These are phyloP conservation scores for Agrochola macilenta DNA, from an alignment of 2,888 invertebrate species.

Conservation along the genomic window DNA sequence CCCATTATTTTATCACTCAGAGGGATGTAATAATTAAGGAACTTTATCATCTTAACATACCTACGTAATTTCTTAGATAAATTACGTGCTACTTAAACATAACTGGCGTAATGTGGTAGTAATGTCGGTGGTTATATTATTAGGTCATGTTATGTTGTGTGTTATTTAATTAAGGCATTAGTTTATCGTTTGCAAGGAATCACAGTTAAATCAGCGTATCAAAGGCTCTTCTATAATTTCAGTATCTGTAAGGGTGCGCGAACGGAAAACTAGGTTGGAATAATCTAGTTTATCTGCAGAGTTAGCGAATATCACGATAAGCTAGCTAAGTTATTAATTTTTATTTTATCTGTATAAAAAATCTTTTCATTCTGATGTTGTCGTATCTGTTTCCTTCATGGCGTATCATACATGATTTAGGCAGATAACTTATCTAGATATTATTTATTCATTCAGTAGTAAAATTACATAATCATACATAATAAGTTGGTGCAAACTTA, in stretches of 20 bases:
- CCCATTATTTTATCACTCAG: not conserved
- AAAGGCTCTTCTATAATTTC: conserved; percentile 62
- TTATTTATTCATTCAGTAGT: too few relatives aligned
- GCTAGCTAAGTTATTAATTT: conserved; percentile 67
- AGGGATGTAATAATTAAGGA: not conserved
- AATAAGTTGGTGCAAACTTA: too few relatives aligned
- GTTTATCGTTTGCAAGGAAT: not conserved
- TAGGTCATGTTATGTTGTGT: too few relatives aligned
- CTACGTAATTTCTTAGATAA: not conserved
- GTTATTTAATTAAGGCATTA: not conserved
- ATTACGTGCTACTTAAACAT: not conserved
- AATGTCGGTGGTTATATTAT: not conserved
- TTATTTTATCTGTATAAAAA: conserved; percentile 52
- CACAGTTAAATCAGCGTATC: not conserved
- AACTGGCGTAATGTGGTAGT: not conserved
- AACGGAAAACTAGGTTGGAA: conserved; percentile 78
- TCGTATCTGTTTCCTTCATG: not conserved
- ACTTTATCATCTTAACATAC: not conserved
- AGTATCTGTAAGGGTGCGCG: conserved; percentile 59
- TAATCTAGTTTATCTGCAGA: conserved; percentile 79
- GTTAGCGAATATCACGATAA: conserved; percentile 73
- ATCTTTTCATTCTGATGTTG: not conserved
- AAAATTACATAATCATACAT: too few relatives aligned
- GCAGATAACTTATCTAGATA: not conserved
- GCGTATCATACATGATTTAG: not conserved